A percentile compares a stretch with the other conserved stretches of the same genome.
Conservation (phyloP, 2,113 vertebrate genomes). For the Falco punctatus region DNA sequence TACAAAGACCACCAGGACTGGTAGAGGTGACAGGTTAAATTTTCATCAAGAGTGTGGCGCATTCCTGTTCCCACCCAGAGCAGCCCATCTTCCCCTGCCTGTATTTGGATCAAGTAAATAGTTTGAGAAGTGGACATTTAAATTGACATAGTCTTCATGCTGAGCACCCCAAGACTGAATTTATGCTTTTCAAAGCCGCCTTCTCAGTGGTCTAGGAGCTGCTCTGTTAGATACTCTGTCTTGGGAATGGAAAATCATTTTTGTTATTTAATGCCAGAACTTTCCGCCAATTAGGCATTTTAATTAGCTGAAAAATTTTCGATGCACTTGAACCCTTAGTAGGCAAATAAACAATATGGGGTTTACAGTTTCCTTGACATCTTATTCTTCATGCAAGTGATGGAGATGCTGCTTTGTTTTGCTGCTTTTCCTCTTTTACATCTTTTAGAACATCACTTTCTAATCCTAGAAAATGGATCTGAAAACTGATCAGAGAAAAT, state of each 20-base stretch:
- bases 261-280: neutral
- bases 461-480: no score
- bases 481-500: neutral
- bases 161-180: neutral
- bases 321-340: neutral
- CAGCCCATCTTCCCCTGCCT: neutral
- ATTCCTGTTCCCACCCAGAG: neutral
- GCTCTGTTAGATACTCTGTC: neutral
- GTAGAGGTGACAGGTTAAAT: neutral
- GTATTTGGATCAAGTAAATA: neutral
- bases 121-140: neutral
- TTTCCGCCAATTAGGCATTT: neutral
- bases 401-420: neutral
- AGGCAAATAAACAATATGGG: neutral
- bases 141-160: neutral
- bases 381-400: rapidly evolving
- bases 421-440: neutral
- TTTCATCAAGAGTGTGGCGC: rapidly evolving
- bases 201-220: neutral
- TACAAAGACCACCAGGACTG: neutral
- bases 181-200: neutral
- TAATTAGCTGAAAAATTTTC: neutral
- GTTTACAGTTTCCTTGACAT: neutral
- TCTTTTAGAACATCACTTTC: neutral
- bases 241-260: neutral